phyloP scores from a whole-genome alignment of 2,888 invertebrate species.

The Anthophora plumipes region DNA sequence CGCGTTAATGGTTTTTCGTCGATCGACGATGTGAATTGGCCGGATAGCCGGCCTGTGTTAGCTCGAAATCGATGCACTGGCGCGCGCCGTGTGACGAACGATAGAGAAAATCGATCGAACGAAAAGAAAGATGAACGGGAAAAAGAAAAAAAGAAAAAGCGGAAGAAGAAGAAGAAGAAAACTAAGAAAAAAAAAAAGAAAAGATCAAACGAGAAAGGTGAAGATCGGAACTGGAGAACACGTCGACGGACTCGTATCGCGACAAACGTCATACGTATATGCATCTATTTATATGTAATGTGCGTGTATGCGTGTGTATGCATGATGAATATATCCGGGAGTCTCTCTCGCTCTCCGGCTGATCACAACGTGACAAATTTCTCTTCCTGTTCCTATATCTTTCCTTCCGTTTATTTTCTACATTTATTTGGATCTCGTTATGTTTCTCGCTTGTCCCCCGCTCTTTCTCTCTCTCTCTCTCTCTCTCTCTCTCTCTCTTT shows the following conservation, averaged over 20 bases:
- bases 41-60: too few relatives aligned
- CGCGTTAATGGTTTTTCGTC: background rate
- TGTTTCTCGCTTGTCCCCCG: constrained; percentile 14
- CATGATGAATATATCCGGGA: constrained; percentile 67
- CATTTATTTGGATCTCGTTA: constrained; percentile 9
- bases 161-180: background rate
- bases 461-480: too few relatives aligned
- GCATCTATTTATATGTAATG: constrained; percentile 60
- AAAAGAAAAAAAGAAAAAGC: background rate
- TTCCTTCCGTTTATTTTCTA: constrained; percentile 37
- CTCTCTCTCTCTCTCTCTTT: too few relatives aligned
- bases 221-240: constrained; percentile 44
- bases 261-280: constrained; percentile 46
- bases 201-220: constrained; percentile 5
- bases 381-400: constrained; percentile 62
- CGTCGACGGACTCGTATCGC: constrained; percentile 48
- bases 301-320: constrained; percentile 53
- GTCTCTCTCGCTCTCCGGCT: constrained; percentile 61
- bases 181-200: too few relatives aligned
- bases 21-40: background rate
- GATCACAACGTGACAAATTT: constrained; percentile 58
- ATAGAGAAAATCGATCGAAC: background rate
- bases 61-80: background rate
- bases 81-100: background rate
- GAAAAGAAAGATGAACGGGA: background rate